Evolutionary conservation across 2,113 vertebrate genomes (phyloP).

Genomic region (Girardinichthys multiradiatus): DNA sequence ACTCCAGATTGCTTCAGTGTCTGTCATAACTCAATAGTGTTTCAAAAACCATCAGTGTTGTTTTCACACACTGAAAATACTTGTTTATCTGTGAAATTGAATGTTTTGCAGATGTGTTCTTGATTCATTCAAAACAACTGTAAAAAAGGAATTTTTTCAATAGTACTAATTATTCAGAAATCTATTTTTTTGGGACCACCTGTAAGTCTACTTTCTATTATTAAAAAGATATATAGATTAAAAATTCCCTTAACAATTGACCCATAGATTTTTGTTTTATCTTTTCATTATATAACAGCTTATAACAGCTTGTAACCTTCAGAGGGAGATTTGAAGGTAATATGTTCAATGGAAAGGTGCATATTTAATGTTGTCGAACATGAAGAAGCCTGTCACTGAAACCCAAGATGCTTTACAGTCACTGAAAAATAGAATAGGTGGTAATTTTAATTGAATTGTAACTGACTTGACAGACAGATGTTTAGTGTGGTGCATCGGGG

Average conservation of each 20-base stretch:
- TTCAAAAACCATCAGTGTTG: not conserved
- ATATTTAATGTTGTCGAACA: too few relatives aligned
- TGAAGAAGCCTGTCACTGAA: not conserved
- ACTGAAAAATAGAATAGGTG: not conserved
- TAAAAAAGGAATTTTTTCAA: not conserved
- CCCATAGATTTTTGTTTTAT: too few relatives aligned
- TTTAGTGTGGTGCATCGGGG: not conserved
- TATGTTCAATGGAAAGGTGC: too few relatives aligned
- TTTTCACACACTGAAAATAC: not conserved
- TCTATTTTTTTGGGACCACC: too few relatives aligned
- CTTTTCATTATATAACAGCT: not conserved
- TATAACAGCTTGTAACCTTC: not conserved
- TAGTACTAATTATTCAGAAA: too few relatives aligned
- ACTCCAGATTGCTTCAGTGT: not conserved
- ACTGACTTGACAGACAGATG: not conserved
- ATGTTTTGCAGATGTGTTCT: not conserved
- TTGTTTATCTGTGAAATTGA: too few relatives aligned
- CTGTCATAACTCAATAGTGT: not conserved
- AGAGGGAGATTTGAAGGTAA: not conserved
- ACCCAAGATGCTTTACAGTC: not conserved
- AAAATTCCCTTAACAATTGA: too few relatives aligned
- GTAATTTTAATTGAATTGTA: not conserved
- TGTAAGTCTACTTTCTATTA: too few relatives aligned
- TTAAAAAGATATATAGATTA: too few relatives aligned
- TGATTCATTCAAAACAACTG: not conserved